Percentiles rank a stretch among this genome's conserved stretches.
These are phyloP conservation scores for Rhabdomys pumilio DNA, from an alignment of 2,797 vertebrate species.

Conservation along the genomic window DNA sequence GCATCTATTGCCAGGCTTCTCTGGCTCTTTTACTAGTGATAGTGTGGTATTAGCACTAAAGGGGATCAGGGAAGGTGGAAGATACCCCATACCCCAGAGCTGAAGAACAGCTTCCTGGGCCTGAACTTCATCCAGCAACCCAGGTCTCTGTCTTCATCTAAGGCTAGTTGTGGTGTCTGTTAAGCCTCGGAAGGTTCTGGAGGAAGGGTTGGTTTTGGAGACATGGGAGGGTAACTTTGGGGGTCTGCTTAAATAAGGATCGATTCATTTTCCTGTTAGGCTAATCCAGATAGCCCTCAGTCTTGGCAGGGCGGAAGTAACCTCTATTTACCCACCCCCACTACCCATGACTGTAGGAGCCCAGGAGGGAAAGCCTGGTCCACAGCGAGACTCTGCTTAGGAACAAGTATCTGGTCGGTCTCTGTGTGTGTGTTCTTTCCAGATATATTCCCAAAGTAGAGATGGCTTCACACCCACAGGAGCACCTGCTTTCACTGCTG, in stretches of 20 bases:
- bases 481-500: neutral
- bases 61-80: neutral
- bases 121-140: neutral
- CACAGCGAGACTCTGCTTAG: neutral
- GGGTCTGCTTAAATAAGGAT: neutral
- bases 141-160: neutral
- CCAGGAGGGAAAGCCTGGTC: neutral
- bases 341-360: neutral
- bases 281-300: neutral
- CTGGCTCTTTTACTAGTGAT: neutral
- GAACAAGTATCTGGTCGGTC: neutral
- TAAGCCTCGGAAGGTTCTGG: neutral
- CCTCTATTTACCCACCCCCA: neutral
- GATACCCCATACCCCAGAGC: neutral
- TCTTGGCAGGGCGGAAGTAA: neutral
- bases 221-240: neutral
- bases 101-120: too few relatives aligned
- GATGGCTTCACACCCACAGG: neutral
- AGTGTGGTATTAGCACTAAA: too few relatives aligned
- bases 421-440: neutral
- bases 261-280: neutral
- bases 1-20: constrained; percentile 53
- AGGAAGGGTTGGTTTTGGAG: neutral
- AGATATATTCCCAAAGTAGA: neutral
- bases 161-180: neutral